Evolutionary conservation across 92 coral and sea anemone species (phyloP), one percentile per base, ranked within the genome.

Genomic region (Palythoa caribaeorum): DNA sequence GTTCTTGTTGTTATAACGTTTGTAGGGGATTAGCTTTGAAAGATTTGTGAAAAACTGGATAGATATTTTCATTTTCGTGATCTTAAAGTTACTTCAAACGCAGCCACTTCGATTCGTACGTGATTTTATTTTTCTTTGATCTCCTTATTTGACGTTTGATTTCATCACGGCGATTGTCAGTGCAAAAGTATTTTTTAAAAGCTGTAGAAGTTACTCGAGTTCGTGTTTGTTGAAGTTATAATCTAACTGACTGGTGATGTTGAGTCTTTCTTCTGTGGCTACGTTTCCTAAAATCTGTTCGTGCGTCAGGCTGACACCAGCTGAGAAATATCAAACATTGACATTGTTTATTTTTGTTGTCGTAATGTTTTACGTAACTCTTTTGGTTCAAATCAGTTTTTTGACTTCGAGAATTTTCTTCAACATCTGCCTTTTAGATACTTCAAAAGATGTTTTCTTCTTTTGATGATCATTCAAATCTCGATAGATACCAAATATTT

Each of bases 331-430:
- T 20, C 9, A 28, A 28, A 28, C 28, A 28, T 40, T 11, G 21
- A 17, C 40, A 19, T 66, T 81, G 86, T 81, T 81, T 81, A 81
- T 74, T 11, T 79, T 81, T 65, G 19, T 39, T 65, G n/a, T 81
- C 60, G 36, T n/a, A 81, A 81, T 65, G 75, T 81, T 81, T 81
- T 65, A 65, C 86, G 86, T 53, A 81, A 81, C 44, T 13, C 60
- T 9, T 65, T 66, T 81, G 75, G 63, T 81, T 81, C 60, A 60
- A 60, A n/a, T 17, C 38, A 10, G 10, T 9, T 63, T 48, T 44
- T 38, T 39, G 44, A 66, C 21, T 48, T 38, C 39, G n/a, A 66
- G 60, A 66, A 35, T 11, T 65, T 81, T 69, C 86, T 20, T 52
- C 12, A 20, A 15, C 76, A 81, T 2, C 63, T 81, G 86, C 38